Evolutionary conservation across 2,113 vertebrate genomes (phyloP).

Genomic region (Patagioenas fasciata): DNA sequence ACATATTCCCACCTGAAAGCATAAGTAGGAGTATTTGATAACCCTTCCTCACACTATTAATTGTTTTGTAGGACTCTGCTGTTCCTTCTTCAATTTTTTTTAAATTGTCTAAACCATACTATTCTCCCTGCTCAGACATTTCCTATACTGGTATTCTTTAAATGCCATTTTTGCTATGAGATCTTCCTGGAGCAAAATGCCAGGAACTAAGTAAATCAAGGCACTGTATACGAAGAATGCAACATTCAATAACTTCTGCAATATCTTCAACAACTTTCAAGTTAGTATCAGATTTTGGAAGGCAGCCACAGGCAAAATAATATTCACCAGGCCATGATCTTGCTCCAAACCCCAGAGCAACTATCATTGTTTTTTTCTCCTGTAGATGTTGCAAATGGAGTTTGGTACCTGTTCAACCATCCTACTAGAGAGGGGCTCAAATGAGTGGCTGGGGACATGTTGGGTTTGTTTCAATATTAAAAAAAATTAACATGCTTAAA

Average conservation of each 20-base stretch:
- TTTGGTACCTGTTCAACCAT: not conserved
- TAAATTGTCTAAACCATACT: not conserved
- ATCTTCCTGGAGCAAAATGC: not conserved
- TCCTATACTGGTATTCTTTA: not conserved
- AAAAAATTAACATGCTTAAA: not conserved
- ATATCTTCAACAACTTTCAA: not conserved
- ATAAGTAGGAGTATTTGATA: not conserved
- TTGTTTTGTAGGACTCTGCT: not conserved
- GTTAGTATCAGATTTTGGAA: not conserved
- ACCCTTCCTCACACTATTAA: not conserved
- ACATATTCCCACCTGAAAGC: not conserved
- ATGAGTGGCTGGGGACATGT: too few species aligned
- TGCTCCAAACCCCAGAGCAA: not conserved
- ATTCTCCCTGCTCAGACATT: not conserved
- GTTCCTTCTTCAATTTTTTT: not conserved
- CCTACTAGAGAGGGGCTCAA: not conserved
- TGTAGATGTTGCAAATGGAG: not conserved
- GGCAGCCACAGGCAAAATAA: not conserved
- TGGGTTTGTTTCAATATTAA: not conserved
- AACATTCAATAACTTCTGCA: not conserved
- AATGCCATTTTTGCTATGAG: not conserved
- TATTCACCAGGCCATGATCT: not conserved
- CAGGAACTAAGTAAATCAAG: not conserved
- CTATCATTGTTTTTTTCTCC: not conserved
- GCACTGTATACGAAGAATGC: fast-evolving